Conservation (phyloP, 1,140 invertebrate species). For the Pectinophora gossypiella region DNA sequence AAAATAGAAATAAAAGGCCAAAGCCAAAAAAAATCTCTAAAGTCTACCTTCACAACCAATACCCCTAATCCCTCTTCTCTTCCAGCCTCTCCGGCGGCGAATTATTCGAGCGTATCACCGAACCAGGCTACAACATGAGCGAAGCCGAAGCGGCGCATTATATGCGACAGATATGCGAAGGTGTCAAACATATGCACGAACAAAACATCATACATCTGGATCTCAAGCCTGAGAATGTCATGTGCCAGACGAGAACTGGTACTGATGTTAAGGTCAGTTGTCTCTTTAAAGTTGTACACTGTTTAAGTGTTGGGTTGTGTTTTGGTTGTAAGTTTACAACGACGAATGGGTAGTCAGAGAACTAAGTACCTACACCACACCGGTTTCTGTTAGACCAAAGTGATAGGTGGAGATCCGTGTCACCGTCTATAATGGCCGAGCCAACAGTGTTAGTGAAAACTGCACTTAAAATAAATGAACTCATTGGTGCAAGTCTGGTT, state of each 20-base stretch:
- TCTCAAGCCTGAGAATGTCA: slow-evolving; percentile 99
- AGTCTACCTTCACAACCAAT: not conserved
- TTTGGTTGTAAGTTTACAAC: no score
- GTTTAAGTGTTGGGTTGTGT: no score
- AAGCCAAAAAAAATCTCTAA: no score
- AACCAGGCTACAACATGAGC: slow-evolving; percentile 98
- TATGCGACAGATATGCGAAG: slow-evolving; percentile 99
- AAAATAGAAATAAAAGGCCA: no score
- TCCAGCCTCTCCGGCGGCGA: slow-evolving; percentile 96
- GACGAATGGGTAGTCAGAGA: no score
- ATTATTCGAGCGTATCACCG: slow-evolving; percentile 98
- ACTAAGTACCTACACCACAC: no score
- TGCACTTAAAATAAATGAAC: no score
- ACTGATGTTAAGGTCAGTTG: slow-evolving; percentile 90
- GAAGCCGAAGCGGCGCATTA: slow-evolving; percentile 99
- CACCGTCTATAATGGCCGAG: no score
- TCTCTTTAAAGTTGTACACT: not conserved
- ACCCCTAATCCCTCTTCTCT: slow-evolving; percentile 10
- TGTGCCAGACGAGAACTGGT: slow-evolving; percentile 97
- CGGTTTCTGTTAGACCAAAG: no score
- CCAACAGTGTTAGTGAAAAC: no score
- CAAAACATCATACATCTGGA: slow-evolving; percentile 99
- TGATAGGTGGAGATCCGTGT: no score
- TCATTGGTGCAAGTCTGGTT: no score
- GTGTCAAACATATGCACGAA: slow-evolving; percentile 99